These are phyloP conservation scores for Falco naumanni DNA, from an alignment of 2,797 vertebrate species.

Conservation along the genomic window DNA sequence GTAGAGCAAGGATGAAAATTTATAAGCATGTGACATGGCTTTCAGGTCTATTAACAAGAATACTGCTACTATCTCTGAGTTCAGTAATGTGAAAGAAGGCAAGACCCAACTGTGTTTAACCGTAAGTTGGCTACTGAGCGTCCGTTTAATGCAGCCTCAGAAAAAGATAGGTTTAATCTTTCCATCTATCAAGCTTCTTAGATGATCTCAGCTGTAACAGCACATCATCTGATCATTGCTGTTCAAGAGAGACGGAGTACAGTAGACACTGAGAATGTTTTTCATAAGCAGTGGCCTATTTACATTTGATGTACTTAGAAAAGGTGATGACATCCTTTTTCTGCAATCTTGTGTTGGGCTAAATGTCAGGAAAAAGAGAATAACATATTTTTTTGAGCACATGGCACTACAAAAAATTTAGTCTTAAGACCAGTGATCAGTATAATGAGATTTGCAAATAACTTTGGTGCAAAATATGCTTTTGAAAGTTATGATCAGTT, in stretches of 20 bases:
- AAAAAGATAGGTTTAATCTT: background rate
- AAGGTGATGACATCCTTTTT: background rate
- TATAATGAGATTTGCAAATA: background rate
- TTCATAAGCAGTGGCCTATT: background rate
- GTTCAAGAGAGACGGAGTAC: background rate
- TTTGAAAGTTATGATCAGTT: background rate
- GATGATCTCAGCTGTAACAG: background rate
- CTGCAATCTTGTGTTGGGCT: background rate
- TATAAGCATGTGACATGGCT: background rate
- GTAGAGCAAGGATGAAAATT: background rate
- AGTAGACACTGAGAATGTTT: background rate
- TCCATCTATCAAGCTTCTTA: background rate
- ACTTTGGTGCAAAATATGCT: background rate
- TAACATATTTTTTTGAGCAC: background rate
- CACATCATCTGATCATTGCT: background rate
- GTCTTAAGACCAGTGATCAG: background rate
- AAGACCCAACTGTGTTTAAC: background rate
- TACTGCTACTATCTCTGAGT: background rate
- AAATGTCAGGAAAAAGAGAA: background rate
- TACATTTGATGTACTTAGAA: background rate
- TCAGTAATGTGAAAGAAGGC: background rate
- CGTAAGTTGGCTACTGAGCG: background rate
- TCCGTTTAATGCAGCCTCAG: background rate
- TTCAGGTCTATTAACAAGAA: background rate
- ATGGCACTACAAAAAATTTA: background rate